These are phyloP conservation scores for Neosalanx taihuensis DNA, from an alignment of 2,797 vertebrate species.

Conservation along the genomic window DNA sequence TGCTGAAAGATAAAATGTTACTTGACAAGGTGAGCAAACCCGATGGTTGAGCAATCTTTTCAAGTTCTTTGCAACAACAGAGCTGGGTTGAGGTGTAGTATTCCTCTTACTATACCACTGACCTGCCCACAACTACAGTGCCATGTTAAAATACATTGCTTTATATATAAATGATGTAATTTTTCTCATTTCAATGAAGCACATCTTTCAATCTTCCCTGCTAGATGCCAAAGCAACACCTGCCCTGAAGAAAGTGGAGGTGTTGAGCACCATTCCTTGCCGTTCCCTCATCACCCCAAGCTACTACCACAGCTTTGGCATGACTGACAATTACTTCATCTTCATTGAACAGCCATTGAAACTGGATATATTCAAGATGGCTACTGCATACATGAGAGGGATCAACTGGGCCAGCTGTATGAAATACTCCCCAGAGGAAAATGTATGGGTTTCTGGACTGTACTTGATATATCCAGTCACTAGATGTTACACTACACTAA, in stretches of 20 bases:
- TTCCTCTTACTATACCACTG: too few relatives aligned
- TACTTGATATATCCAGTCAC: not conserved
- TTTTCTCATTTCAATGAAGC: too few relatives aligned
- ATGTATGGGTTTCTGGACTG: constrained; percentile 64
- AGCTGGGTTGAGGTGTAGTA: too few relatives aligned
- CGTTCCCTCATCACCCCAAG: constrained; percentile 84
- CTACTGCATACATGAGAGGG: constrained; percentile 87
- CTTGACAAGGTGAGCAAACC: too few relatives aligned
- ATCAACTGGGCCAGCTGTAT: constrained; percentile 94
- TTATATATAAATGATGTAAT: too few relatives aligned
- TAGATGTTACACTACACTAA: too few relatives aligned
- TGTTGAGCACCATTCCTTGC: constrained; percentile 81
- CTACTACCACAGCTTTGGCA: constrained; percentile 95
- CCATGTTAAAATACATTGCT: too few relatives aligned
- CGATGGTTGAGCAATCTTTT: too few relatives aligned
- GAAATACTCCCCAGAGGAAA: constrained; percentile 79
- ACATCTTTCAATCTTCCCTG: not conserved
- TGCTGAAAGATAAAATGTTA: too few relatives aligned
- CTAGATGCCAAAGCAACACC: constrained; percentile 55
- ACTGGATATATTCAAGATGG: constrained; percentile 90
- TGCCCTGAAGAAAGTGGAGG: constrained; percentile 76
- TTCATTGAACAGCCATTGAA: constrained; percentile 92
- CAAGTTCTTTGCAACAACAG: too few relatives aligned
- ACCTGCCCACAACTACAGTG: too few relatives aligned
- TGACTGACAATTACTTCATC: constrained; percentile 88